Evolutionary conservation across 2,888 invertebrate species (phyloP), one percentile per base, ranked within the genome.

Genomic region (Dysmachus trigonus): DNA sequence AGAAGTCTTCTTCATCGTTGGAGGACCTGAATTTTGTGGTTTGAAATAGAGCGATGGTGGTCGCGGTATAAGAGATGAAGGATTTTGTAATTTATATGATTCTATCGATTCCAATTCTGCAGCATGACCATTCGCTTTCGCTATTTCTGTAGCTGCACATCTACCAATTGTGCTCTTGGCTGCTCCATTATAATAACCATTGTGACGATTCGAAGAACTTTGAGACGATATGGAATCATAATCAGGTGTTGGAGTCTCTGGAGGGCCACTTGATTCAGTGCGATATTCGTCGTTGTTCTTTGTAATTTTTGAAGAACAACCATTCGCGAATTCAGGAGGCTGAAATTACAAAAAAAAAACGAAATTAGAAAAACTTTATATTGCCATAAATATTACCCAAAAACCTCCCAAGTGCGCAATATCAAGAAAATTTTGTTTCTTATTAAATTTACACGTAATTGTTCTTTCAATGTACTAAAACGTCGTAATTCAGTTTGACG

Each of bases 71-170:
- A 93, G 92, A 86, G 93, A 93, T 4, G 93, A 92, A 31, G 95
- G 94, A 90, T 95, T 94, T 88, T 95, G 95, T 88, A 96, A 90
- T 90, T 95, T 95, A 91, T 95, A 96, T 5, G 96, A 96, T 91
- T 96, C 96, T 88, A 96, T 92, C 30, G 96, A 96, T 89, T 96
- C 95, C 93, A 96, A 94, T 91, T 96, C 96, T 13, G 95, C 96
- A 47, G 94, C 93, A 87, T 95, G 95, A 77, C 91, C 92, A 87
- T 90, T 90, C 7, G 90, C 88, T 72, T 91, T 92, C 86, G 89
- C 89, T 13, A 88, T 87, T 89, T 89, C 88, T 83, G 88, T 88
- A 3, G 87, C 86, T 27, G 88, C 86, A 41, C 86, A 86, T n/a
- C 88, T 81, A n/a, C 87, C 88, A 53, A 88, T 85, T 79, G 88